Percentiles rank a stretch among this genome's conserved stretches.
Conservation (phyloP, 2,888 invertebrate species). For the Pterostichus madidus region DNA sequence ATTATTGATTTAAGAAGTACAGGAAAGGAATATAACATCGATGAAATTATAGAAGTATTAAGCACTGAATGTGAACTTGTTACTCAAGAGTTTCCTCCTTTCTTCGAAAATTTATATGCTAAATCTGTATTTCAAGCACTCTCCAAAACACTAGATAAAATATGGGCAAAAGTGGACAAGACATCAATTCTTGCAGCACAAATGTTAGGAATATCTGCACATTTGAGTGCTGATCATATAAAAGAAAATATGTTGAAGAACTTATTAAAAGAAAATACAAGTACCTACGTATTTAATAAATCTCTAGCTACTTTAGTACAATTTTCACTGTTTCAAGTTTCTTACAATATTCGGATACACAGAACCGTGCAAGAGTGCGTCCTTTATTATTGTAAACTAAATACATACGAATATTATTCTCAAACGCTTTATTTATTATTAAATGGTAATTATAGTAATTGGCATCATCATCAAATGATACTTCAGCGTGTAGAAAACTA, state of each 20-base stretch:
- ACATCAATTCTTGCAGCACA: background rate
- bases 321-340: background rate
- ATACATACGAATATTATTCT: background rate
- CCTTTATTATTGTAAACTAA: background rate
- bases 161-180: background rate
- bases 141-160: background rate
- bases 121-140: background rate
- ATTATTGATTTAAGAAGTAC: background rate
- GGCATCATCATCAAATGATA: background rate
- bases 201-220: background rate
- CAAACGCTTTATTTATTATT: background rate
- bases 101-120: background rate
- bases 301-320: background rate
- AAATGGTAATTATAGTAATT: background rate
- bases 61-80: background rate
- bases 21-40: background rate
- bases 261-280: background rate
- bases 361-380: constrained; percentile 1
- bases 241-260: background rate
- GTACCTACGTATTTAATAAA: background rate
- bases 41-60: background rate
- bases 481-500: background rate
- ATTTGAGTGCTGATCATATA: background rate
- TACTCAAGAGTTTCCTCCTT: background rate
- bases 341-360: background rate